phyloP scores from a whole-genome alignment of 1,140 invertebrate genomes.

The Drosophila arawakana region DNA sequence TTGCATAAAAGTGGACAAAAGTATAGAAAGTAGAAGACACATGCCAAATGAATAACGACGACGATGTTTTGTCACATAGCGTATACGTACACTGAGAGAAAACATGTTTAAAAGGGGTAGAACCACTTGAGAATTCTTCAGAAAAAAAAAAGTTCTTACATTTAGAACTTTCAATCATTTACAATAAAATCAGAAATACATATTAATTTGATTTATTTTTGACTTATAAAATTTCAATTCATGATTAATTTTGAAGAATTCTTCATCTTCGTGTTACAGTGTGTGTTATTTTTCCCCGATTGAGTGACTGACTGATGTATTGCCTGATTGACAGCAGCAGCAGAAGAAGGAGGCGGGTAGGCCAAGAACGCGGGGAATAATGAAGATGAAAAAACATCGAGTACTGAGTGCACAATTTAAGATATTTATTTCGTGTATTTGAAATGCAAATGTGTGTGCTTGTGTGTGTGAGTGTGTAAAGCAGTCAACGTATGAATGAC shows the following conservation, averaged over 20 bases:
- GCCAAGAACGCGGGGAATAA: neutral
- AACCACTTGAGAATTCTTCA: no score
- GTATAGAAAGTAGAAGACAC: conserved; percentile 37
- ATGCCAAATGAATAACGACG: conserved; percentile 42
- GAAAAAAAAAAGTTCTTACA: no score
- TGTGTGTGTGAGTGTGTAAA: neutral
- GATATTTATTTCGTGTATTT: conserved; percentile 77
- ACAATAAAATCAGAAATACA: no score
- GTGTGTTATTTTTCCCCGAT: conserved; percentile 31
- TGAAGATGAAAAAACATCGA: conserved; percentile 1
- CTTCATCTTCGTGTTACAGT: no score
- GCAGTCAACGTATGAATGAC: conserved; percentile 27
- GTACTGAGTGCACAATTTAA: conserved; percentile 64
- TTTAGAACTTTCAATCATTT: no score
- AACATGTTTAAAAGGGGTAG: no score
- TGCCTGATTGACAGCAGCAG: conserved; percentile 77
- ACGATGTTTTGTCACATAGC: conserved; percentile 73
- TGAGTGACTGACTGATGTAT: conserved; percentile 75
- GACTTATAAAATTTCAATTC: no score
- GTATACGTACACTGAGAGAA: conserved; percentile 53
- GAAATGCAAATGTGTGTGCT: conserved; percentile 69
- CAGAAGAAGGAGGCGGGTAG: neutral
- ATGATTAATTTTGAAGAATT: no score
- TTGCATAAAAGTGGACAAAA: conserved; percentile 29
- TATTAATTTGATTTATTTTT: no score